phyloP scores from a whole-genome alignment of 2,113 vertebrate genomes.

The Limanda limanda region DNA sequence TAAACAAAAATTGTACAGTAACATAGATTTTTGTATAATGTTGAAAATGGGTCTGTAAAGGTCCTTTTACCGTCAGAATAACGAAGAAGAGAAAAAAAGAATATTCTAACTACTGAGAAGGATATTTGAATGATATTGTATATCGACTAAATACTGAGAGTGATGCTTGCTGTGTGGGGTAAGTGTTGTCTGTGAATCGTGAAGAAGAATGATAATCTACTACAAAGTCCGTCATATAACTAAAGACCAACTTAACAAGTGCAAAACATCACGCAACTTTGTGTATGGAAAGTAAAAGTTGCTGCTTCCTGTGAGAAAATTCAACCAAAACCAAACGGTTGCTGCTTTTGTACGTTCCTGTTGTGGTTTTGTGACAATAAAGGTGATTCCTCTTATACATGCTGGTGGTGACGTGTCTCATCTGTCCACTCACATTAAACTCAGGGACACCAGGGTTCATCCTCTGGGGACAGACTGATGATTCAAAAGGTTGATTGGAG shows the following conservation, averaged over 20 bases:
- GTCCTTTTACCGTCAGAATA: slow-evolving; percentile 56
- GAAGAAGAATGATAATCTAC: slow-evolving; percentile 69
- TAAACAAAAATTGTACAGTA: slow-evolving; percentile 71
- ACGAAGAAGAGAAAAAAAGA: slow-evolving; percentile 30
- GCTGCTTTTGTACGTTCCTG: slow-evolving; percentile 81
- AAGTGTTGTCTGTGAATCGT: slow-evolving; percentile 72
- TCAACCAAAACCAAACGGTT: slow-evolving; percentile 51
- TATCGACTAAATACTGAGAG: slow-evolving; percentile 57
- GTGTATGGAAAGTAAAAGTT: slow-evolving; percentile 60
- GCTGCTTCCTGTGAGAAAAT: slow-evolving; percentile 73
- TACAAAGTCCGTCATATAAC: slow-evolving; percentile 59
- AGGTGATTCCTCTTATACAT: slow-evolving; percentile 76
- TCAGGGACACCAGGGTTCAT: too few species aligned
- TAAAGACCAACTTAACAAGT: slow-evolving; percentile 65
- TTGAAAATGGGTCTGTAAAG: slow-evolving; percentile 47
- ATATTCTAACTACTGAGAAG: slow-evolving; percentile 34
- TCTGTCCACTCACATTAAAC: slow-evolving; percentile 1
- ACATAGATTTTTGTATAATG: slow-evolving; percentile 77
- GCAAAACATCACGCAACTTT: slow-evolving; percentile 66
- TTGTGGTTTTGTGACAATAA: slow-evolving; percentile 83
- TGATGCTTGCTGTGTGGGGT: slow-evolving; percentile 73
- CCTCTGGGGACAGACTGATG: too few species aligned
- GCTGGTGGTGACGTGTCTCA: background rate
- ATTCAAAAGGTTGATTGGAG: too few species aligned
- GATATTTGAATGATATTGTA: slow-evolving; percentile 51